phyloP scores from a whole-genome alignment of 2,113 vertebrate species.

The Syngnathus floridae region DNA sequence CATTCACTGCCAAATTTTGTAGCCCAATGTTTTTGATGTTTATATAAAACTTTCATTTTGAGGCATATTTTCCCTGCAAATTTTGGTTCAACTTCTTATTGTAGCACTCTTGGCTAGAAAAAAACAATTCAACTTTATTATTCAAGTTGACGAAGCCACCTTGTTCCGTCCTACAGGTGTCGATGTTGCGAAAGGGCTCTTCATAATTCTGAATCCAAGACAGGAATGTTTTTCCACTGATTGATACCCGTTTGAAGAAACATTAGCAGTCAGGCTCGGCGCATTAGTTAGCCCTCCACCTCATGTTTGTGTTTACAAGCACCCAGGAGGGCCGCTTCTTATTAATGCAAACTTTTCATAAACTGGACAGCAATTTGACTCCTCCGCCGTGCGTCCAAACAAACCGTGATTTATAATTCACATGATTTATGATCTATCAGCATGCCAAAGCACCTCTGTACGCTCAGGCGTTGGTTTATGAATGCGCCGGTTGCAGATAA shows the following conservation, averaged over 20 bases:
- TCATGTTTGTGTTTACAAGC: conserved; percentile 66
- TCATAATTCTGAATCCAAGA: conserved; percentile 13
- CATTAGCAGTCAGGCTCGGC: conserved; percentile 14
- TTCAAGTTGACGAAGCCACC: conserved; percentile 11
- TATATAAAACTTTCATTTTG: too few species aligned
- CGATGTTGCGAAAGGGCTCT: conserved; percentile 7
- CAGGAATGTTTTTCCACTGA: conserved; percentile 15
- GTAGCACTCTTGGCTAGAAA: background rate
- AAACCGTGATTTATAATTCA: conserved; percentile 74
- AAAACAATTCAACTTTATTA: background rate
- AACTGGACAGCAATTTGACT: conserved; percentile 70
- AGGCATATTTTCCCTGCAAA: too few species aligned
- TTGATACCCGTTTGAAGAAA: conserved; percentile 16
- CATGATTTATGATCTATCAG: conserved; percentile 68
- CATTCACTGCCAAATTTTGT: conserved; percentile 14
- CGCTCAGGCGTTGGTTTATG: conserved; percentile 53
- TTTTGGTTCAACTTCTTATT: background rate
- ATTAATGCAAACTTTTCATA: conserved; percentile 72
- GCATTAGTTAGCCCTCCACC: conserved; percentile 58
- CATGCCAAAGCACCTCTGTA: conserved; percentile 52
- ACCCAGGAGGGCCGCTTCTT: conserved; percentile 61
- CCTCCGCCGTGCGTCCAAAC: conserved; percentile 63
- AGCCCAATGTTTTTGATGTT: background rate
- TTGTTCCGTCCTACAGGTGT: conserved; percentile 9
- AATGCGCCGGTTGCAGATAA: conserved; percentile 60